phyloP scores from a whole-genome alignment of 2,113 vertebrate genomes.

The Tenebrosternarchus preto region DNA sequence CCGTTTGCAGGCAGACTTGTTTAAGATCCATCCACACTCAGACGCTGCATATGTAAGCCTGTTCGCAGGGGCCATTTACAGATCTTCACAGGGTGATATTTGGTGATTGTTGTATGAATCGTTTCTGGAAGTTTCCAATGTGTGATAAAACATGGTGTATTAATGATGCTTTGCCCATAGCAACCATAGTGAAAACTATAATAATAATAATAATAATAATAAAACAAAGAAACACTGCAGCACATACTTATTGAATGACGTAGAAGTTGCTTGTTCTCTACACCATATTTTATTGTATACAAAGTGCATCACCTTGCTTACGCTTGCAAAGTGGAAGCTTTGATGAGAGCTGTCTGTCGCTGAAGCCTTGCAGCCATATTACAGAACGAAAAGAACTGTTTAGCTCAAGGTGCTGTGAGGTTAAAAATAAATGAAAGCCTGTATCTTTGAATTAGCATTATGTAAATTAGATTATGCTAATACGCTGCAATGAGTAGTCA shows the following conservation, averaged over 20 bases:
- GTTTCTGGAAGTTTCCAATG: slow-evolving; percentile 43
- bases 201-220: too few species aligned
- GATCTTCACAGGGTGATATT: slow-evolving; percentile 41
- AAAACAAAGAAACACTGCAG: not conserved
- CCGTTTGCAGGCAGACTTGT: slow-evolving; percentile 76
- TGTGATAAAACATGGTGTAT: slow-evolving; percentile 66
- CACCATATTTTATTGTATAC: slow-evolving; percentile 58
- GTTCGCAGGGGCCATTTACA: slow-evolving; percentile 40
- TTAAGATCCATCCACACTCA: slow-evolving; percentile 67
- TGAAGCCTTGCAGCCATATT: not conserved
- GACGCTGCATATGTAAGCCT: slow-evolving; percentile 74
- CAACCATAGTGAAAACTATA: slow-evolving; percentile 12
- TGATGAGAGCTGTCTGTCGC: not conserved
- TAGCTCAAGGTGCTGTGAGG: not conserved
- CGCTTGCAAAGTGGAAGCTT: slow-evolving; percentile 11
- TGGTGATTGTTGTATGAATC: slow-evolving; percentile 57
- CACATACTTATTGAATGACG: too few species aligned
- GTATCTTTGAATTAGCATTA: not conserved
- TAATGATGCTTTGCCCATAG: not conserved
- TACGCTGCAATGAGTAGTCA: too few species aligned
- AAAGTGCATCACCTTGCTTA: slow-evolving; percentile 1
- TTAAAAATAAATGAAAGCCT: not conserved
- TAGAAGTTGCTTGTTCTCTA: not conserved
- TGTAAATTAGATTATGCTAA: not conserved
- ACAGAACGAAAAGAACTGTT: not conserved